A percentile compares a stretch with the other conserved stretches of the same genome.
Evolutionary conservation across 2,113 vertebrate species (phyloP).

Genomic region (Nothobranchius furzeri): DNA sequence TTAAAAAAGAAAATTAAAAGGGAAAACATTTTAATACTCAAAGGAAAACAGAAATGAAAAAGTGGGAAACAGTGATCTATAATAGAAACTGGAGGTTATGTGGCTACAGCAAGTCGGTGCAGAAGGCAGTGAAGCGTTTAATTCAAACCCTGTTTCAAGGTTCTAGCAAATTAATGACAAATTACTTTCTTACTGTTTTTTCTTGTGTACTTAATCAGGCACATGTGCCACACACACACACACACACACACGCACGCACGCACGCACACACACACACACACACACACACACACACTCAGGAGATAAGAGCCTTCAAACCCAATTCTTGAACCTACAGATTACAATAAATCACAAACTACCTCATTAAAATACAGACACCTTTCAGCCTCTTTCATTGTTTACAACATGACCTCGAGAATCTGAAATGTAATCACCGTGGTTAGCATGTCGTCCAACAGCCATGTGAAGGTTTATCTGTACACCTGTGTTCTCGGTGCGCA

Average conservation of each 20-base stretch:
- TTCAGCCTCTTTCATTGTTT: not conserved
- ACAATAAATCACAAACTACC: not conserved
- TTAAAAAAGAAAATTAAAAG: not conserved
- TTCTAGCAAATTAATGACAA: constrained; percentile 38
- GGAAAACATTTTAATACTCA: not conserved
- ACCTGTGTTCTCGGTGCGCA: constrained; percentile 14
- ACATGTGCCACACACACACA: constrained; percentile 27
- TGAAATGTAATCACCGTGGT: not conserved
- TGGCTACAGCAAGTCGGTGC: constrained; percentile 26
- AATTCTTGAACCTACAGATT: constrained; percentile 17
- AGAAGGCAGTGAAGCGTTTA: constrained; percentile 35
- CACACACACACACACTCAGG: not conserved
- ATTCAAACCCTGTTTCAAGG: constrained; percentile 45
- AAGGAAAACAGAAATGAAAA: constrained; percentile 1
- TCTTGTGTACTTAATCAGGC: constrained; percentile 23
- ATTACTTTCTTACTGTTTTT: constrained; percentile 25
- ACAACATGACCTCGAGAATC: not conserved
- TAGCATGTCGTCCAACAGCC: not conserved
- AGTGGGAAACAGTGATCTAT: not conserved
- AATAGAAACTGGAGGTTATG: constrained; percentile 21
- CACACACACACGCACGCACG: not conserved
- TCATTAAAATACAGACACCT: not conserved
- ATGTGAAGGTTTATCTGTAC: constrained; percentile 23
- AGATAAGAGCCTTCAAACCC: constrained; percentile 18
- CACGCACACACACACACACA: too few species aligned